Base-by-base conservation (phyloP, 2,113 vertebrate genomes). In the Cnemophilus loriae region DNA sequence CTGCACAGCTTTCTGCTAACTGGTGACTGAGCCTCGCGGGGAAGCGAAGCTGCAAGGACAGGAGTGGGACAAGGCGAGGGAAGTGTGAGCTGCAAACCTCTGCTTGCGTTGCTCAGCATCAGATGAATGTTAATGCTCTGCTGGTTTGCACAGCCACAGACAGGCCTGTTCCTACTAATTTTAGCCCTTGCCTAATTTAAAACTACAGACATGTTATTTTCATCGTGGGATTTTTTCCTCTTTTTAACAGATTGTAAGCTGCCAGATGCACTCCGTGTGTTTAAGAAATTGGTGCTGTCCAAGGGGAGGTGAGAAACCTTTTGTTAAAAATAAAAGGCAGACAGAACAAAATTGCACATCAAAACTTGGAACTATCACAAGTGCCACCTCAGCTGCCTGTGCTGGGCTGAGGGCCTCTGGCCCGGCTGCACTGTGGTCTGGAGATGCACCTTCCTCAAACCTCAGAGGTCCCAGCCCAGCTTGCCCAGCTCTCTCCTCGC, bases 151-250 rank as follows among this genome's bases (percentile, higher is more conserved):
- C 52, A 81, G 79, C 60, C 55, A 74, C 39, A 86, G 46, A 70
- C 27, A 92, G 64, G 80, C 71, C n/a, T 24, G 37, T 69, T 93
- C 90, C 37, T 95, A 77, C 79, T 86, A 92, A 95, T 92, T 94
- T 92, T 93, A 94, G 83, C 50, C 59, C 22, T 42, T 86, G 60
- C n/a, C 39, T 79, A 80, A 90, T 90, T 95, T 85, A 92, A 92
- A 94, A 90, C 85, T 92, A 83, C 64, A 93, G 61, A 78, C 53
- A 46, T 61, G 30, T 39, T 90, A 77, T 93, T 81, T 96, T 85
- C 55, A 69, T 52, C 7, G 9, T 84, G 11, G 22, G 20, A 81
- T 71, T 79, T 76, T 56, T 71, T 37, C 27, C n/a, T 84, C 30
- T 88, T 94, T 74, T 70, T 84, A 87, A 67, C 47, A 88, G 39